Conservation (phyloP, 2,797 vertebrate species). For the Neosilurus mollespiculum region DNA sequence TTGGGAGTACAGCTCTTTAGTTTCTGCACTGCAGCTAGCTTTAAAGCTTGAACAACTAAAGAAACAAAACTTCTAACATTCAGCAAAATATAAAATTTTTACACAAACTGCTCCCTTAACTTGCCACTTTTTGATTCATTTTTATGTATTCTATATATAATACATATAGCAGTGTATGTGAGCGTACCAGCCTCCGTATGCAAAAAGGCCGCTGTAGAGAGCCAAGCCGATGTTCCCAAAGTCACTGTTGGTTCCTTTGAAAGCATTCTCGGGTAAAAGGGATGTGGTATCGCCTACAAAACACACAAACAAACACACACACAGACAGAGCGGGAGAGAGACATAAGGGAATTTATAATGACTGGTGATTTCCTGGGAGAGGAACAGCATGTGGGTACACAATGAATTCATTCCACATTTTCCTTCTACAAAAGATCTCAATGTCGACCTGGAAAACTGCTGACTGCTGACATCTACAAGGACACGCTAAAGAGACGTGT, state of each 20-base stretch:
- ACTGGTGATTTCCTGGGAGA: neutral
- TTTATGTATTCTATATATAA: too few relatives aligned
- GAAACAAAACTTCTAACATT: too few relatives aligned
- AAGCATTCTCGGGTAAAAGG: constrained; percentile 82
- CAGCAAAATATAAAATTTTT: neutral
- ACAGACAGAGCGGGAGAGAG: constrained; percentile 14
- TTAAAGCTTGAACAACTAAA: neutral
- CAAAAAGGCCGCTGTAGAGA: constrained; percentile 93
- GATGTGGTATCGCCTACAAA: constrained; percentile 71
- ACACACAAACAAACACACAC: neutral
- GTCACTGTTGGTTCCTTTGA: constrained; percentile 79
- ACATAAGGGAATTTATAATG: constrained; percentile 60
- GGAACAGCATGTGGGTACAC: neutral
- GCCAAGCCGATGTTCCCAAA: constrained; percentile 92
- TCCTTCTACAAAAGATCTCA: constrained; percentile 54
- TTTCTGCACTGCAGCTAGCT: neutral
- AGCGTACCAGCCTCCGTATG: constrained; percentile 94
- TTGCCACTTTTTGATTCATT: neutral
- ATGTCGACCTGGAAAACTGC: constrained; percentile 44
- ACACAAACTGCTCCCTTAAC: neutral
- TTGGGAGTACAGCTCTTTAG: too few relatives aligned
- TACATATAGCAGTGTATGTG: neutral
- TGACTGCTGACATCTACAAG: neutral
- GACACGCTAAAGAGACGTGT: neutral
- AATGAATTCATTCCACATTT: neutral